Base-by-base conservation (phyloP, 2,113 vertebrate species). In the Malurus melanocephalus region DNA sequence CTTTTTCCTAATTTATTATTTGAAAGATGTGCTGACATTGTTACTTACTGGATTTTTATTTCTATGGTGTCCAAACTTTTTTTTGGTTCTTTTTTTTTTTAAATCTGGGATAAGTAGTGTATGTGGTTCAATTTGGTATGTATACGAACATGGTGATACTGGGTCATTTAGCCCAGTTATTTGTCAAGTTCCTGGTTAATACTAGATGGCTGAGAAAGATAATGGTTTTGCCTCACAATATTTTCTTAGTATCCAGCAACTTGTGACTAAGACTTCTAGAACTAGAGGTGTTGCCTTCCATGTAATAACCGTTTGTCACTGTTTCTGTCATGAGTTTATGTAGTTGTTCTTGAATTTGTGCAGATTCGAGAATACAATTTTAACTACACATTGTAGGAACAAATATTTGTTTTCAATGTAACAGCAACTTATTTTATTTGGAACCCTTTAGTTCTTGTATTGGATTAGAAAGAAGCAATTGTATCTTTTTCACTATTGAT, bases 31-130 rank as follows among this genome's bases (percentile, higher is more conserved):
- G 15, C 32, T 78, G 32, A 83, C 69, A 49, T 68, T 77, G 26
- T 64, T 67, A 30, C 24, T 7, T 33, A 4, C 10, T 60, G 4
- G 0, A 42, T 77, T 75, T 69, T 75, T 33, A 21, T 26, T 82
- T 82, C 21, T 64, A 2, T 0, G 0, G 4, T 49, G 27, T n/a
- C 38, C 62, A 42, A 24, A 45, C 5, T 20, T 40, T 10, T 57
- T 27, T 42, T 53, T 28, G 38, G 38, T 38, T 38, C 10, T 38
- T 38, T 27, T 42, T 53, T 28, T 71, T 78, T 20, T 48, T 48
- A 46, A 46, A 52, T 49, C 13, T 65, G 57, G 21, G 35, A 60
- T 67, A 78, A 84, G 52, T 55, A n/a, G 7, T 57, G 11, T n/a
- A 4, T 69, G 22, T 55, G 10, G 17, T 52, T 89, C 60, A 60